These are phyloP conservation scores for Catocala fraxini DNA, from an alignment of 2,888 invertebrate species.

Conservation along the genomic window DNA sequence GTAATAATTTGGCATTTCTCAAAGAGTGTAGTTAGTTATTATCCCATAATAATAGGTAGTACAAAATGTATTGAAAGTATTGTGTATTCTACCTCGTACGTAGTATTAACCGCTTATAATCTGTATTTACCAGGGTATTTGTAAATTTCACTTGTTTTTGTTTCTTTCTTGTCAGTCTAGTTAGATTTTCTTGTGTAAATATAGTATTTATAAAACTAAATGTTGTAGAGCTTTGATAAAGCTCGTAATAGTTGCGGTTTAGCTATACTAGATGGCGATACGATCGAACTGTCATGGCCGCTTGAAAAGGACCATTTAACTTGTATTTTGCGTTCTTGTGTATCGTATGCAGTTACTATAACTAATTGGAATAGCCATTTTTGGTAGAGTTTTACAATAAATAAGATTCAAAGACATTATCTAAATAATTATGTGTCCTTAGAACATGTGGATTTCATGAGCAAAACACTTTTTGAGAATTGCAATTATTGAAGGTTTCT, in stretches of 20 bases:
- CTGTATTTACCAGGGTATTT: conserved; percentile 28
- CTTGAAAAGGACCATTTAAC: background rate
- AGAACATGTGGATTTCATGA: conserved; percentile 9
- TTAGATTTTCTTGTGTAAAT: too few species aligned
- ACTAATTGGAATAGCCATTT: background rate
- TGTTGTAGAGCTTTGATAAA: background rate
- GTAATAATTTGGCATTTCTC: conserved; percentile 43
- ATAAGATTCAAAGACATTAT: background rate
- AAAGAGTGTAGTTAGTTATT: conserved; percentile 41
- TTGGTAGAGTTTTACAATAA: background rate
- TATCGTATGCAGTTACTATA: background rate
- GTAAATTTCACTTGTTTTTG: conserved; percentile 10
- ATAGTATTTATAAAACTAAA: background rate
- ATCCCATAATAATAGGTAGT: conserved; percentile 31
- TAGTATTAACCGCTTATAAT: conserved; percentile 22
- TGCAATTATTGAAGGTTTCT: conserved; percentile 39
- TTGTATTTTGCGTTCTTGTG: background rate
- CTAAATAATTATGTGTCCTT: background rate
- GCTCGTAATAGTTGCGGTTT: background rate
- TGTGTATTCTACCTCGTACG: conserved; percentile 49
- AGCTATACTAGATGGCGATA: conserved; percentile 1
- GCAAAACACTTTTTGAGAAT: conserved; percentile 45
- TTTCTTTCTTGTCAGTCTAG: background rate
- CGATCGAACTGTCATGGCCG: conserved; percentile 1
- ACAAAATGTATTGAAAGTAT: conserved; percentile 47